Conservation (phyloP, 2,888 invertebrate genomes). For the Norana najaformis region DNA sequence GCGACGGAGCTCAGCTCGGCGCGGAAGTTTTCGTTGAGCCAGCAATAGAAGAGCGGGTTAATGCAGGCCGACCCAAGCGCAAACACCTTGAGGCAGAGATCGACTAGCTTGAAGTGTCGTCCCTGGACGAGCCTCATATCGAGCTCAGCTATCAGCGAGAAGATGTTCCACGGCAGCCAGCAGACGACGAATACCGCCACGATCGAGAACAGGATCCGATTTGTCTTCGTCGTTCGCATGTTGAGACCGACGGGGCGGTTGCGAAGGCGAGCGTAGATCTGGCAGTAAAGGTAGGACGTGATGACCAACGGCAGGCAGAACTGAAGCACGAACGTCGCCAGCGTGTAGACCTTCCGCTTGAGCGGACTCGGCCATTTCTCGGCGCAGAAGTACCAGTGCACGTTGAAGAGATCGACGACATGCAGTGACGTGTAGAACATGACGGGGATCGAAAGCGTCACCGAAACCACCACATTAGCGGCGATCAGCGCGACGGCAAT, state of each 20-base stretch:
- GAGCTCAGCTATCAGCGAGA: constrained; percentile 52
- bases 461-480: constrained; percentile 49
- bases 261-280: constrained; percentile 29
- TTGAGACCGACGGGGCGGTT: neutral
- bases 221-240: constrained; percentile 47
- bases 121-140: constrained; percentile 48
- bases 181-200: constrained; percentile 55
- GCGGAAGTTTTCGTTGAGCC: constrained; percentile 89
- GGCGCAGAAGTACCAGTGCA: constrained; percentile 50
- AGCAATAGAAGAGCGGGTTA: constrained; percentile 87
- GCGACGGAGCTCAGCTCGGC: constrained; percentile 73
- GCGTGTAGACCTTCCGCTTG: constrained; percentile 35
- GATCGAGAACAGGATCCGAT: constrained; percentile 55
- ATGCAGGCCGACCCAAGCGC: constrained; percentile 85
- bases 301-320: constrained; percentile 32
- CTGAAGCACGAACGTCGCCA: constrained; percentile 28
- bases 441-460: constrained; percentile 54
- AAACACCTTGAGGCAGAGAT: constrained; percentile 55
- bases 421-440: constrained; percentile 51
- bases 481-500: constrained; percentile 50
- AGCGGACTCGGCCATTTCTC: constrained; percentile 51
- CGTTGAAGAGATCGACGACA: constrained; percentile 47
- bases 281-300: constrained; percentile 29
- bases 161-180: constrained; percentile 58
- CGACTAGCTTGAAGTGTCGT: constrained; percentile 52